phyloP scores from a whole-genome alignment of 2,113 vertebrate genomes.

The Notothenia coriiceps region DNA sequence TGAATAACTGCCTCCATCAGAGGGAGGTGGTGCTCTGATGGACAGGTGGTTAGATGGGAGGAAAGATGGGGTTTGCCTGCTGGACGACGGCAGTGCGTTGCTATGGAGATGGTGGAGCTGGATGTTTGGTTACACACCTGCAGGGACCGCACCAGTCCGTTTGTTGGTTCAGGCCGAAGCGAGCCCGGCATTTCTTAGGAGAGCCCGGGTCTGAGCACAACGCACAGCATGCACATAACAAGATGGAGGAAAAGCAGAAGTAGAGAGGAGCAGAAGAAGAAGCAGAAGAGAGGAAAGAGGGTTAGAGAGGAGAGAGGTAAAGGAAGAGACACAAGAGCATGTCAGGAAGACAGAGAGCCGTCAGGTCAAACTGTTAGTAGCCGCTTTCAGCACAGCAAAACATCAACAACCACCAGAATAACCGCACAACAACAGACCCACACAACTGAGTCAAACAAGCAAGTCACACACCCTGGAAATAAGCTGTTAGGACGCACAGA shows the following conservation, averaged over 20 bases:
- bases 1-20: not conserved
- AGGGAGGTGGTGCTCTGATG: slow-evolving; percentile 32
- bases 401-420: slow-evolving; percentile 13
- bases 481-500: slow-evolving; percentile 16
- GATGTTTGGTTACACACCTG: slow-evolving; percentile 92
- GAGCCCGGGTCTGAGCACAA: slow-evolving; percentile 97
- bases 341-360: slow-evolving; percentile 45
- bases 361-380: slow-evolving; percentile 67
- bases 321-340: slow-evolving; percentile 12
- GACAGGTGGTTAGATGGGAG: slow-evolving; percentile 13
- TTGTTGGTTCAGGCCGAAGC: slow-evolving; percentile 99
- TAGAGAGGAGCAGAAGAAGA: slow-evolving; percentile 48
- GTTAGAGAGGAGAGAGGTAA: slow-evolving; percentile 35
- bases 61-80: slow-evolving; percentile 73
- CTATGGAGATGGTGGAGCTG: slow-evolving; percentile 69
- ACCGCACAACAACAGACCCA: not conserved
- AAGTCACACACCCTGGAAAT: slow-evolving; percentile 23
- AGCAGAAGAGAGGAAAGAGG: slow-evolving; percentile 41
- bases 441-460: slow-evolving; percentile 8
- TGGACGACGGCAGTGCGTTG: slow-evolving; percentile 71
- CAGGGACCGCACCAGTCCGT: slow-evolving; percentile 99
- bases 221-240: slow-evolving; percentile 87
- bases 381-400: slow-evolving; percentile 20
- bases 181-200: slow-evolving; percentile 99
- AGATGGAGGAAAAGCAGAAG: slow-evolving; percentile 50